Percentiles rank a stretch among this genome's conserved stretches.
Evolutionary conservation across 1,140 invertebrate genomes (phyloP).

Genomic region (Lordiphosa mommai): DNA sequence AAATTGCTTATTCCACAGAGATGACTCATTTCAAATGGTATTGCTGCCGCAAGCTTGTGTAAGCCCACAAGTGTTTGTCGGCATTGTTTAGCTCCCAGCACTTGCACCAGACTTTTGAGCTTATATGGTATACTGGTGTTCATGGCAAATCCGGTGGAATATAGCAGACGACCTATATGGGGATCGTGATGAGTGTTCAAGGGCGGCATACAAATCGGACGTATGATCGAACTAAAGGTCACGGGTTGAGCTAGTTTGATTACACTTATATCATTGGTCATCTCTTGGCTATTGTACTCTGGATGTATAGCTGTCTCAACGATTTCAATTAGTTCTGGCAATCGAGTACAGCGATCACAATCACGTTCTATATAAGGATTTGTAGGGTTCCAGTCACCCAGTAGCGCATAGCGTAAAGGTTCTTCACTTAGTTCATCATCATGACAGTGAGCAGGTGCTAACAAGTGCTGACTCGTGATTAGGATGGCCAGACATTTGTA

Average conservation of each 20-base stretch:
- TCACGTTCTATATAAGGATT: constrained; percentile 15
- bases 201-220: constrained; percentile 20
- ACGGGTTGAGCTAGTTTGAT: constrained; percentile 1
- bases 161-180: neutral
- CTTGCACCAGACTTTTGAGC: constrained; percentile 7
- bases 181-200: neutral
- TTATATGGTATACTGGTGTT: constrained; percentile 5
- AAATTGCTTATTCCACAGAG: constrained; percentile 15
- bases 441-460: constrained; percentile 26
- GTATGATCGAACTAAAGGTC: neutral
- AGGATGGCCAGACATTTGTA: constrained; percentile 31
- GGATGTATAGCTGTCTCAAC: constrained; percentile 24
- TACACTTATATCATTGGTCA: constrained; percentile 13
- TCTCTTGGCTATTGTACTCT: neutral
- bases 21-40: constrained; percentile 1
- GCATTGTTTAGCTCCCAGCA: neutral
- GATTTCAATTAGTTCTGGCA: constrained; percentile 7
- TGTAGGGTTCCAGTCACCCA: constrained; percentile 32
- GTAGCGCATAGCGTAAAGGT: neutral
- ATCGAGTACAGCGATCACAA: constrained; percentile 11
- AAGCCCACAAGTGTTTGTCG: neutral
- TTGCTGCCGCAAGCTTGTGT: neutral
- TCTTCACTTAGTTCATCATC: neutral
- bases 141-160: constrained; percentile 7
- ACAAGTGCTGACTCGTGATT: constrained; percentile 14